A percentile compares a stretch with the other conserved stretches of the same genome.
phyloP scores from a whole-genome alignment of 2,888 invertebrate genomes.

The Apeira syringaria region DNA sequence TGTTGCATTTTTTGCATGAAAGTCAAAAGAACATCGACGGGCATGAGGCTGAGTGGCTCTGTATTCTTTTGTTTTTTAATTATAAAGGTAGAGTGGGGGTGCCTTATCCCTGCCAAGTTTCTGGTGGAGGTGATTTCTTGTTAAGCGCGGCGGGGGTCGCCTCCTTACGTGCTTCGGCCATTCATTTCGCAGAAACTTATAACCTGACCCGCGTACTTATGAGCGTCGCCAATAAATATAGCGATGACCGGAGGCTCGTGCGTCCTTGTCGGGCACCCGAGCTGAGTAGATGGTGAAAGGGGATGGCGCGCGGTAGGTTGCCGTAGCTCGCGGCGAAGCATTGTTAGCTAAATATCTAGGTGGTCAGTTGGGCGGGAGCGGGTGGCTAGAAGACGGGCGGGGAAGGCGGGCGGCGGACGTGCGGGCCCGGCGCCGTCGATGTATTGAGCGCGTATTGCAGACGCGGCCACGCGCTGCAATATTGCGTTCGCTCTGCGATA shows the following conservation, averaged over 20 bases:
- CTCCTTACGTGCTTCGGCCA: slow-evolving; percentile 80
- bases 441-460: slow-evolving; percentile 84
- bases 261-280: slow-evolving; percentile 60
- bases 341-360: slow-evolving; percentile 84
- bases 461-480: slow-evolving; percentile 84
- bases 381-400: slow-evolving; percentile 60
- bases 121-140: slow-evolving; percentile 79
- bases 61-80: slow-evolving; percentile 84
- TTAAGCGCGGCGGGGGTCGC: slow-evolving; percentile 70
- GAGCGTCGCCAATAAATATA: slow-evolving; percentile 84
- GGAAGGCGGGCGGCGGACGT: slow-evolving; percentile 69
- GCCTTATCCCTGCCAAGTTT: slow-evolving; percentile 63
- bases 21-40: slow-evolving; percentile 60
- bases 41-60: slow-evolving; percentile 77
- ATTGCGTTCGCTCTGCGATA: slow-evolving; percentile 81
- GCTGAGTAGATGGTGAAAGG: slow-evolving; percentile 45
- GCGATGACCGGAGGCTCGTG: slow-evolving; percentile 77
- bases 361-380: slow-evolving; percentile 76
- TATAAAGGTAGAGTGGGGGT: slow-evolving; percentile 72
- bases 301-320: slow-evolving; percentile 58
- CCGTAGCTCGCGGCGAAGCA: slow-evolving; percentile 70
- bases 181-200: slow-evolving; percentile 82
- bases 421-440: slow-evolving; percentile 79
- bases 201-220: slow-evolving; percentile 84
- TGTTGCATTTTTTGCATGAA: slow-evolving; percentile 74